These are phyloP conservation scores for Scaptomyza flava DNA, from an alignment of 2,888 invertebrate species.

Conservation along the genomic window DNA sequence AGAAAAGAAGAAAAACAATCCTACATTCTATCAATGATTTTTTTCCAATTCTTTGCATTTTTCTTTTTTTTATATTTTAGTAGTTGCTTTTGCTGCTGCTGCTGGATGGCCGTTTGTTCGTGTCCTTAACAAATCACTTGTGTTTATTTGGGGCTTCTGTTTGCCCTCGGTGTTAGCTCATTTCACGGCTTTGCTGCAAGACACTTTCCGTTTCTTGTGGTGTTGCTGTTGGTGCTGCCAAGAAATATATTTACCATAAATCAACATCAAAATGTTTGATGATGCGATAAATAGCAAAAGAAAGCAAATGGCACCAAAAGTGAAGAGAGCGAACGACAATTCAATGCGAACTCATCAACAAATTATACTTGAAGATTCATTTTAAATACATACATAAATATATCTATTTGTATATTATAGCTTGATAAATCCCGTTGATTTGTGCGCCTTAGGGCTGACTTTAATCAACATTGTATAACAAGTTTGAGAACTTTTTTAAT, in stretches of 20 bases:
- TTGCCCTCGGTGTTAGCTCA: slow-evolving; percentile 70
- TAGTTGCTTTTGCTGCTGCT: slow-evolving; percentile 14
- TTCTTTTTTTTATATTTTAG: slow-evolving; percentile 32
- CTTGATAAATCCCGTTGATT: slow-evolving; percentile 14
- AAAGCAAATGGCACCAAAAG: slow-evolving; percentile 54
- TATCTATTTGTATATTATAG: background rate
- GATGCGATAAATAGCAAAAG: slow-evolving; percentile 77
- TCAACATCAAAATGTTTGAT: slow-evolving; percentile 80
- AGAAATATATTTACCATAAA: slow-evolving; percentile 78
- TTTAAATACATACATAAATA: background rate
- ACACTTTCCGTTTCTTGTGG: slow-evolving; percentile 39
- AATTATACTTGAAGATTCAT: slow-evolving; percentile 26
- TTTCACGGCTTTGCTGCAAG: slow-evolving; percentile 54
- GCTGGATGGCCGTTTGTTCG: background rate
- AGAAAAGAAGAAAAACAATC: slow-evolving; percentile 9
- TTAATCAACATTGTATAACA: slow-evolving; percentile 23
- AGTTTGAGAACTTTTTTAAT: slow-evolving; percentile 56
- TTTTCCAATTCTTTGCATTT: slow-evolving; percentile 25
- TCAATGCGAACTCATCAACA: slow-evolving; percentile 43
- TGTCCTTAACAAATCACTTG: slow-evolving; percentile 45
- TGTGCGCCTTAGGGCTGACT: slow-evolving; percentile 5
- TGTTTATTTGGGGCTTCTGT: slow-evolving; percentile 71
- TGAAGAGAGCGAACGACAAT: slow-evolving; percentile 20
- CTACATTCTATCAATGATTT: slow-evolving; percentile 18
- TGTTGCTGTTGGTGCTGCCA: slow-evolving; percentile 47